A percentile compares a stretch with the other conserved stretches of the same genome.
Evolutionary conservation across 2,888 invertebrate species (phyloP).

Genomic region (Steinernema scapterisci): DNA sequence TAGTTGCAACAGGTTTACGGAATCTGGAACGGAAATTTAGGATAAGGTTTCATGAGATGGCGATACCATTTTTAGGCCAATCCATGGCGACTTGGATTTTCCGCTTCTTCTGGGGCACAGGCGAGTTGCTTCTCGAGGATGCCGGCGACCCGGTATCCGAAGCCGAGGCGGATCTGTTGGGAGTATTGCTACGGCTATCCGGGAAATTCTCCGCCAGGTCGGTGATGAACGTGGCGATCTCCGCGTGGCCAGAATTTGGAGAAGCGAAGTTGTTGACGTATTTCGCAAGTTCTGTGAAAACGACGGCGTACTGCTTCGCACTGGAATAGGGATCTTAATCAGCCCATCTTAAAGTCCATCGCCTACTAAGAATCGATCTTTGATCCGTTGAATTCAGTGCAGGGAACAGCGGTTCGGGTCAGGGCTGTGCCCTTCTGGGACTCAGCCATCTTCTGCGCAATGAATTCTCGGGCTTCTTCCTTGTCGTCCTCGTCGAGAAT

Average conservation of each 20-base stretch:
- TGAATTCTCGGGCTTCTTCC: background rate
- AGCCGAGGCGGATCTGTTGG: background rate
- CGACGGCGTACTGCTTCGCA: slow-evolving; percentile 45
- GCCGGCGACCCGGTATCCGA: background rate
- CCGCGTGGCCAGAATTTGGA: slow-evolving; percentile 17
- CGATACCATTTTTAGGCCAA: slow-evolving; percentile 10
- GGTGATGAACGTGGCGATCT: slow-evolving; percentile 9
- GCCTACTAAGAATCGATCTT: background rate
- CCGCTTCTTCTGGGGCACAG: slow-evolving; percentile 2
- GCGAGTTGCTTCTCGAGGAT: slow-evolving; percentile 19
- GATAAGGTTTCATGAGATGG: too few relatives aligned
- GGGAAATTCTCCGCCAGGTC: background rate
- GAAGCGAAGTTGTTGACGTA: slow-evolving; percentile 48
- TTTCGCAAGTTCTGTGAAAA: slow-evolving; percentile 46
- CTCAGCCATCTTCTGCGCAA: background rate
- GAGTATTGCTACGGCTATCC: background rate
- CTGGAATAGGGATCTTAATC: slow-evolving; percentile 13
- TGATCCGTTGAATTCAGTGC: background rate
- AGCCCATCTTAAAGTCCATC: too few relatives aligned
- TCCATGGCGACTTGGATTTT: background rate
- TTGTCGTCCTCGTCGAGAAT: background rate
- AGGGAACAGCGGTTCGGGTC: background rate
- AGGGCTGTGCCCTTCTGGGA: background rate
- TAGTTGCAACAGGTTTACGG: slow-evolving; percentile 11
- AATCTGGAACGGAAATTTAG: background rate